These are phyloP conservation scores for Paramisgurnus dabryanus DNA, from an alignment of 2,113 vertebrate genomes.

Conservation along the genomic window DNA sequence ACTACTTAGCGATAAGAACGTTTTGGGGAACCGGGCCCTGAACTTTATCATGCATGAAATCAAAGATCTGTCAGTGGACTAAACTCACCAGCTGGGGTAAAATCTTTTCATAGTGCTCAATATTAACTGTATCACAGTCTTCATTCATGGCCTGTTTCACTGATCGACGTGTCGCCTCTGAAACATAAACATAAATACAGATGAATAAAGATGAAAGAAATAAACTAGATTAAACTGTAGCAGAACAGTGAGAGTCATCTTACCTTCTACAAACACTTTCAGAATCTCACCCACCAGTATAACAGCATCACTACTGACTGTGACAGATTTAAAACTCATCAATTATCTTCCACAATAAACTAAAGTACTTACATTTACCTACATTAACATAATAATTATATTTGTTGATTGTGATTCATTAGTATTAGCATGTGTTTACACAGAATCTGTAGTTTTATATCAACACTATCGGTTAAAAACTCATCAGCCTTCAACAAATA, in stretches of 20 bases:
- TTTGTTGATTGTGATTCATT: no score
- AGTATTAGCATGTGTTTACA: no score
- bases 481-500: no score
- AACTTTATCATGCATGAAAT: no score
- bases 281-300: conserved; percentile 74
- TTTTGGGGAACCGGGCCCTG: no score
- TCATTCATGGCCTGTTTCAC: conserved; percentile 75
- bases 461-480: no score
- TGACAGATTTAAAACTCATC: conserved; percentile 7
- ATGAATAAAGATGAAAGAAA: neutral
- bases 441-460: no score
- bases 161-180: conserved; percentile 74
- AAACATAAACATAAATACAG: neutral
- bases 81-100: conserved; percentile 76
- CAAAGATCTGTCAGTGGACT: neutral
- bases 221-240: neutral
- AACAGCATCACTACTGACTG: conserved; percentile 68
- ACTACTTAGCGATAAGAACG: no score
- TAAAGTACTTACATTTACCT: no score
- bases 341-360: no score
- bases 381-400: no score
- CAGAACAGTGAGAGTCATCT: neutral
- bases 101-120: conserved; percentile 80
- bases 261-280: conserved; percentile 75
- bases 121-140: conserved; percentile 68